Base-by-base conservation (phyloP, 92 coral and sea anemone genomes). In the Phenganax marumi region DNA sequence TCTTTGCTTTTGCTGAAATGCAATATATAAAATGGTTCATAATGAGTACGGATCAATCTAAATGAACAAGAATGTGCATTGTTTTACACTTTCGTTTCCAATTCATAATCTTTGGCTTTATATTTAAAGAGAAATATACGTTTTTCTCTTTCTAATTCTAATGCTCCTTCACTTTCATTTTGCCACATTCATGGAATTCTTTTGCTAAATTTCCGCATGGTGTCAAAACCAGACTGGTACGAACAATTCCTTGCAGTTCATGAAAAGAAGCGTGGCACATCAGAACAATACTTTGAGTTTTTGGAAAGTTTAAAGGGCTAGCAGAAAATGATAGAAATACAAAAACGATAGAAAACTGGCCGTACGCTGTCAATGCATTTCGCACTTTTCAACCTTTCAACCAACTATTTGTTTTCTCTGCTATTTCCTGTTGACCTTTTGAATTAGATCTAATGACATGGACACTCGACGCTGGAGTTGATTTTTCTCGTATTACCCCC, bases 371-470 rank as follows among this genome's bases (percentile, higher is more conserved):
- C 70, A 78, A 61, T 57, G 58, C 33, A 46, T 47, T 61, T 78
- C 83, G 50, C 83, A 78, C 83, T n/a, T 78, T 72, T 49, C 33
- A 24, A 52, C 77, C 73, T 77, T 62, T 56, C 26, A 60, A 43
- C 51, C 60, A 23, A 52, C 51, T 0, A 6, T 12, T 61, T 78
- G 83, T 78, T 78, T 78, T 78, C 52, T 10, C 73, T 43, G 21
- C 71, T 48, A 78, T 78, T 78, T 78, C 83, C 83, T 78, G 83
- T 78, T 78, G 72, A 62, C 83, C 43, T 78, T 78, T 61, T 63
- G 83, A 61, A 62, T 78, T 78, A 61, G 51, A 63, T 68, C 69
- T 58, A 78, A 78, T 50, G 47, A 78, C 73, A 52, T 23, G 16
- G 23, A 6, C 49, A 78, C 73, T 78, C 60, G 83, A 78, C 46